Base-by-base conservation (phyloP, 2,888 invertebrate genomes). In the Anarsia innoxiella region DNA sequence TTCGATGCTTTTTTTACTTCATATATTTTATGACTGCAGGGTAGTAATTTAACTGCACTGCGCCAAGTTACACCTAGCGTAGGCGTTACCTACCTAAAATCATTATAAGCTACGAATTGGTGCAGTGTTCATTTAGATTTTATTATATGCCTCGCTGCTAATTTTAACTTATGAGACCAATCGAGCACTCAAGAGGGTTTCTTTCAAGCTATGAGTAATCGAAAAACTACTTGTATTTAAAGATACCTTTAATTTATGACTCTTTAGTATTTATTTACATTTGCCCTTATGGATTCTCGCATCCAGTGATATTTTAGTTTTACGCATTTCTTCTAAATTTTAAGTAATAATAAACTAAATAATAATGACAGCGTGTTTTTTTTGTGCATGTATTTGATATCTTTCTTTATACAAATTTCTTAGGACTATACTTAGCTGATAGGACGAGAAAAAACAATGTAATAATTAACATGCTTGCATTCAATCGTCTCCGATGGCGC, bases 401-500 rank as follows among this genome's bases (percentile, higher is more conserved):
- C n/a, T n/a, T n/a, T n/a, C n/a, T n/a, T n/a, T n/a, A n/a, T n/a
- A n/a, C n/a, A n/a, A n/a, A n/a, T n/a, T n/a, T n/a, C n/a, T n/a
- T n/a, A n/a, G n/a, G n/a, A n/a, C n/a, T n/a, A n/a, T n/a, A n/a
- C n/a, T n/a, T n/a, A n/a, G n/a, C n/a, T n/a, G n/a, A n/a, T n/a
- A n/a, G n/a, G n/a, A n/a, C n/a, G n/a, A n/a, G n/a, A n/a, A n/a
- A n/a, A n/a, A n/a, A n/a, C n/a, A n/a, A n/a, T n/a, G n/a, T n/a
- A n/a, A n/a, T n/a, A n/a, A n/a, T n/a, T n/a, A n/a, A n/a, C n/a
- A n/a, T n/a, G n/a, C n/a, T n/a, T n/a, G n/a, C n/a, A n/a, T n/a
- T 31, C n/a, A 77, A 39, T 80, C 72, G 25, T 82, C 79, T 26
- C 67, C 69, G 36, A 82, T 76, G 8, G 73, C 77, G 30, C 82